Conservation (phyloP, 2,113 vertebrate genomes). For the Morphnarchus princeps region DNA sequence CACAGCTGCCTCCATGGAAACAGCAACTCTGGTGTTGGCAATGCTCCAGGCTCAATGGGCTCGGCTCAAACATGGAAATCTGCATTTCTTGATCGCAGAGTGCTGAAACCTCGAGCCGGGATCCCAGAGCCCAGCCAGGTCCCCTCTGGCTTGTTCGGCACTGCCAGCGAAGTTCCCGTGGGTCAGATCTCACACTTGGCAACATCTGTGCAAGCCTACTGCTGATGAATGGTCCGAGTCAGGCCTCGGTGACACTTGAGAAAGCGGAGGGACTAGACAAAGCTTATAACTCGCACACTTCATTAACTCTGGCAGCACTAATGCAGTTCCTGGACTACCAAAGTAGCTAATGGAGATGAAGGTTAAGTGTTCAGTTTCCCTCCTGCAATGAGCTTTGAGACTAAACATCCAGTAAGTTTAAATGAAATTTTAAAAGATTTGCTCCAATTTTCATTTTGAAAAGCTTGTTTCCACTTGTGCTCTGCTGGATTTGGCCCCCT, state of each 20-base stretch:
- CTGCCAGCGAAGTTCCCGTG: background rate
- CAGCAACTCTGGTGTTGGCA: background rate
- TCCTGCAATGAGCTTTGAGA: background rate
- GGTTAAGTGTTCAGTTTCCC: background rate
- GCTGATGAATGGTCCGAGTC: background rate
- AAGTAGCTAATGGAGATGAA: background rate
- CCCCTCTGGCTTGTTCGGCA: background rate
- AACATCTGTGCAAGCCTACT: background rate
- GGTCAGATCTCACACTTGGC: background rate
- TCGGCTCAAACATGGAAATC: background rate
- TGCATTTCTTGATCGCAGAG: background rate
- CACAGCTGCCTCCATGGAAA: slow-evolving; percentile 53
- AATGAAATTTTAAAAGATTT: background rate
- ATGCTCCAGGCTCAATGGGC: background rate
- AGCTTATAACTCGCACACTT: background rate
- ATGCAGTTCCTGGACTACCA: background rate
- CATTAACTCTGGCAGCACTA: background rate
- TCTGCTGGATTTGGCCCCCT: background rate
- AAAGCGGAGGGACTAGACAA: background rate
- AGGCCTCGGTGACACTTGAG: background rate
- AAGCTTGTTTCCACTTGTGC: background rate
- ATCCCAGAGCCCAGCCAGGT: background rate
- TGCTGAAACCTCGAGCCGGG: background rate
- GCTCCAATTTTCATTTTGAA: background rate
- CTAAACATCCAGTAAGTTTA: background rate